Conservation (phyloP, 1,140 invertebrate genomes). For the Bombus polaris region DNA sequence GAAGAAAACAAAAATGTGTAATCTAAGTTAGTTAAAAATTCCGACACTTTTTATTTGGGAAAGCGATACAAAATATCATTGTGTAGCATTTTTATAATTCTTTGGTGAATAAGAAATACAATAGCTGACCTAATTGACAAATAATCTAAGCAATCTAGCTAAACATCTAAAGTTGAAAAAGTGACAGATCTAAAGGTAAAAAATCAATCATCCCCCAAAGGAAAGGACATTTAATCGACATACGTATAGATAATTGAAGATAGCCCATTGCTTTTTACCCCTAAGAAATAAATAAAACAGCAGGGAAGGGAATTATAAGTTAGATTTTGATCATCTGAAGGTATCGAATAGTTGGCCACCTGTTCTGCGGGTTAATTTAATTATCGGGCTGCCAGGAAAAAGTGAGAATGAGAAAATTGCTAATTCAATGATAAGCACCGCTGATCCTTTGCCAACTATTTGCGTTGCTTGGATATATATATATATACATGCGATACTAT, state of each 20-base stretch:
- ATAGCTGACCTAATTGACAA: too few relatives aligned
- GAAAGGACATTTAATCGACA: neutral
- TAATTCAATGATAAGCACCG: conserved; percentile 48
- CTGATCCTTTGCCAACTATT: conserved; percentile 33
- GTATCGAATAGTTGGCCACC: neutral
- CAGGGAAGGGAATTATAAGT: neutral
- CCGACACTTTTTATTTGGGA: too few relatives aligned
- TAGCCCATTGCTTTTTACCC: neutral
- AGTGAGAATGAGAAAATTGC: conserved; percentile 46
- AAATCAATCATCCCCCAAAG: neutral
- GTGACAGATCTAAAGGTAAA: neutral
- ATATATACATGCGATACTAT: conserved; percentile 18
- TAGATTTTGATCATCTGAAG: neutral
- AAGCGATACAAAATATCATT: too few relatives aligned
- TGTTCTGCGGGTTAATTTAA: conserved; percentile 37
- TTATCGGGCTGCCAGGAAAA: conserved; percentile 40
- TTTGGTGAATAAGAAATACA: too few relatives aligned
- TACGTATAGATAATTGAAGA: neutral
- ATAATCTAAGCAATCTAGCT: too few relatives aligned
- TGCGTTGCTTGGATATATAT: conserved; percentile 2
- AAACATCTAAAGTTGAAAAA: neutral
- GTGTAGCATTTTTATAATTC: neutral
- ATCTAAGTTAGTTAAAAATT: too few relatives aligned
- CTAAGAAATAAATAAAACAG: neutral
- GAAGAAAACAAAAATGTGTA: too few relatives aligned